Evolutionary conservation across 2,113 vertebrate species (phyloP).

Genomic region (Callopanchax toddi): DNA sequence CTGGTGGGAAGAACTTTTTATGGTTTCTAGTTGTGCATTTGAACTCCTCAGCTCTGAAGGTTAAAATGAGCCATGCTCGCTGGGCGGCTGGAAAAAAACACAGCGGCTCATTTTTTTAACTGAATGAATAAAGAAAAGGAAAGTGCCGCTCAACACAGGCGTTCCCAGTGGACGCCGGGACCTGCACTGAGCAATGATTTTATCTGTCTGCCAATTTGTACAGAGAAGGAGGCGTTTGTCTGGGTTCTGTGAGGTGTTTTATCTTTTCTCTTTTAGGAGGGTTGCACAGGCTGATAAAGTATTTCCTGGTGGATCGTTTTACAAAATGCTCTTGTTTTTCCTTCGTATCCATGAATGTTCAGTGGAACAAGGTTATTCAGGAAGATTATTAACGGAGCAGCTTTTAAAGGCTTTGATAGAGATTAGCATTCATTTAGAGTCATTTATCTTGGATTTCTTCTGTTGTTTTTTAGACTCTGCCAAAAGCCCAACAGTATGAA

Average conservation of each 20-base stretch:
- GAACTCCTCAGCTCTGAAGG: conserved; percentile 48
- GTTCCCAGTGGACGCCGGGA: conserved; percentile 53
- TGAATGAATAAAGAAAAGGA: conserved; percentile 30
- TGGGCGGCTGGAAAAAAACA: conserved; percentile 29
- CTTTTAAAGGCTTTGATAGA: too few species aligned
- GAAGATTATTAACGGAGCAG: too few species aligned
- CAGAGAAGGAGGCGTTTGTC: conserved; percentile 38
- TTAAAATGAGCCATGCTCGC: conserved; percentile 38
- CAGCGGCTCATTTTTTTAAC: conserved; percentile 22
- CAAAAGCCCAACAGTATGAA: too few species aligned
- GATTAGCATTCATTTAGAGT: too few species aligned
- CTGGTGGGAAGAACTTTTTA: conserved; percentile 34
- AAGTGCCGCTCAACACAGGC: conserved; percentile 31
- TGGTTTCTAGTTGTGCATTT: conserved; percentile 33
- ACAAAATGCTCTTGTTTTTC: too few species aligned
- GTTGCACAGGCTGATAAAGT: conserved; percentile 3
- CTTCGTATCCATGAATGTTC: background rate
- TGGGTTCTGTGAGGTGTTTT: conserved; percentile 11
- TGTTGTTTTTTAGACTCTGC: too few species aligned
- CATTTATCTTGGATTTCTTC: too few species aligned
- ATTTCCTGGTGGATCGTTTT: too few species aligned
- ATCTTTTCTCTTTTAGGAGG: background rate
- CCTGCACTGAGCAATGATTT: conserved; percentile 36
- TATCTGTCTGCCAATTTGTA: conserved; percentile 59
- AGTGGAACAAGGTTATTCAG: background rate